Conservation (phyloP, 2,888 invertebrate species). For the Muscina levida region DNA sequence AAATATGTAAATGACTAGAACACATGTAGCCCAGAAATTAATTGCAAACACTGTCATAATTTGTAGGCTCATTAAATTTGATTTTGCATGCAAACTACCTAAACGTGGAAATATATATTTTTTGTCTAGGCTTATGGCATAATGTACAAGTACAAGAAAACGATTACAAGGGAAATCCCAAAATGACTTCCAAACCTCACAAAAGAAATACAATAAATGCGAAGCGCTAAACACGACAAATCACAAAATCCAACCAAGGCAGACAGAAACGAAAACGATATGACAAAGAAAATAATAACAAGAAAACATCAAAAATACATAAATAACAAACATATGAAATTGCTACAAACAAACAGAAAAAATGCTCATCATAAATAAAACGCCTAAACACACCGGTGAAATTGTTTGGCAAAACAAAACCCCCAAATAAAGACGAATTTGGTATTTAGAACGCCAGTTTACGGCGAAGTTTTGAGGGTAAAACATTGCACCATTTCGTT, state of each 20-base stretch:
- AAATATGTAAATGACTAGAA: constrained; percentile 20
- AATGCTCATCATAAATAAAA: constrained; percentile 29
- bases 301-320: constrained; percentile 33
- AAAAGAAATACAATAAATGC: neutral
- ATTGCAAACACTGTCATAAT: constrained; percentile 50
- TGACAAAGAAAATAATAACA: constrained; percentile 50
- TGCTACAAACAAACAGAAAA: too few relatives aligned
- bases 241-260: neutral
- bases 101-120: neutral
- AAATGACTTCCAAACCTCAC: neutral
- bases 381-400: constrained; percentile 2
- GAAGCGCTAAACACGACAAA: constrained; percentile 16
- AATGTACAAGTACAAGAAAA: neutral
- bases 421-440: neutral
- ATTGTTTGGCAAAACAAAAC: neutral
- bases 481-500: constrained; percentile 29
- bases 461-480: constrained; percentile 16
- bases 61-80: constrained; percentile 43
- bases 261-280: constrained; percentile 5
- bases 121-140: neutral
- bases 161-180: neutral
- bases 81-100: constrained; percentile 47
- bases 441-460: constrained; percentile 43
- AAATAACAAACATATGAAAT: constrained; percentile 44
- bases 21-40: constrained; percentile 35